phyloP scores from a whole-genome alignment of 2,888 invertebrate genomes.

The Aleiodes alternator region DNA sequence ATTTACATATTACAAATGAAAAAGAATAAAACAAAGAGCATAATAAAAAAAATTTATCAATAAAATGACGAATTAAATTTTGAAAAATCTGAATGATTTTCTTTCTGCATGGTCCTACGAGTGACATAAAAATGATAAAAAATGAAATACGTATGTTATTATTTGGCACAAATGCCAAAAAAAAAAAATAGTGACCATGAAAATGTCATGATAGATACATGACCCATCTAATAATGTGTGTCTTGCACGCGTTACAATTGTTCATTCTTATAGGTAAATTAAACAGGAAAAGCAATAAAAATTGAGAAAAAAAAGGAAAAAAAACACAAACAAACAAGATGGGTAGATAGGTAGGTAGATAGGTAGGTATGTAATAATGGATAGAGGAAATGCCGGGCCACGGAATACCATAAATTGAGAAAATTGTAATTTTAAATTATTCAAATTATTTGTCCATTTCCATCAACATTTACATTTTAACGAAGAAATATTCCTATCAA shows the following conservation, averaged over 20 bases:
- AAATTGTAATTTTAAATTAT: background rate
- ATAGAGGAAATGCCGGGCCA: slow-evolving; percentile 49
- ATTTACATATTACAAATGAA: slow-evolving; percentile 47
- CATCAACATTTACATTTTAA: slow-evolving; percentile 3
- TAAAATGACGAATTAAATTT: slow-evolving; percentile 27
- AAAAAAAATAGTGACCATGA: slow-evolving; percentile 7
- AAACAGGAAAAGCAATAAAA: slow-evolving; percentile 41
- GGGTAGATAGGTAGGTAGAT: slow-evolving; percentile 58
- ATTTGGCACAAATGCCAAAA: slow-evolving; percentile 43
- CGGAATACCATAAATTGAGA: slow-evolving; percentile 32
- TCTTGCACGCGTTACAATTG: slow-evolving; percentile 49
- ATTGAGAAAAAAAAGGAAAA: background rate
- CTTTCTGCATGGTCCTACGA: slow-evolving; percentile 29
- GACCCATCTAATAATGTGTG: slow-evolving; percentile 30
- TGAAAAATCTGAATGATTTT: slow-evolving; percentile 30
- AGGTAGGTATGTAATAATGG: slow-evolving; percentile 56
- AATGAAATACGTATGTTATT: slow-evolving; percentile 43
- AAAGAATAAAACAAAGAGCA: slow-evolving; percentile 32
- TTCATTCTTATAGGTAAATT: slow-evolving; percentile 54
- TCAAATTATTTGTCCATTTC: background rate
- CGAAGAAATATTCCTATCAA: background rate
- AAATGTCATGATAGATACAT: slow-evolving; percentile 40
- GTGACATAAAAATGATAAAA: slow-evolving; percentile 29
- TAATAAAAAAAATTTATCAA: slow-evolving; percentile 17
- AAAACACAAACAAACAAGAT: slow-evolving; percentile 44